Percentiles rank a stretch among this genome's conserved stretches.
These are phyloP conservation scores for Ridgeia piscesae DNA, from an alignment of 1,140 invertebrate genomes.

Conservation along the genomic window DNA sequence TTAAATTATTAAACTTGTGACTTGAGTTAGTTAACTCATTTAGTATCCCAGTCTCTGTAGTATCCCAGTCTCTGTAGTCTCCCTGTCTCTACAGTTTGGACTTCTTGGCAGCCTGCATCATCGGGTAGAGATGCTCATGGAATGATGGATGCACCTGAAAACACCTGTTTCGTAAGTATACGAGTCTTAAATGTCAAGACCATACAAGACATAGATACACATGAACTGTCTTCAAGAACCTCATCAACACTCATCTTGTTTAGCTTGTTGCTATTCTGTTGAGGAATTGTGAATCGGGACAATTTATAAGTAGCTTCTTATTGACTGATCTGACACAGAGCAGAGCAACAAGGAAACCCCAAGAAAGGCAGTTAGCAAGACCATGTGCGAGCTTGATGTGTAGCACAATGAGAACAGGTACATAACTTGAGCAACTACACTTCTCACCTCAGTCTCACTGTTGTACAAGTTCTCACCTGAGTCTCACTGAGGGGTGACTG, in stretches of 20 bases:
- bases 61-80: background rate
- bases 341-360: no score
- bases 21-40: background rate
- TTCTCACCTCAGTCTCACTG: no score
- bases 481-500: no score
- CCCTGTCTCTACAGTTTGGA: background rate
- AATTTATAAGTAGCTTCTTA: no score
- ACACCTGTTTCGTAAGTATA: background rate
- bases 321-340: no score
- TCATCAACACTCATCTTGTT: background rate
- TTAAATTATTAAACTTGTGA: no score
- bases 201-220: background rate
- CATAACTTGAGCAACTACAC: no score
- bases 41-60: background rate
- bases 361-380: no score
- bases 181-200: background rate
- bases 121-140: slow-evolving; percentile 32
- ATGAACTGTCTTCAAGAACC: background rate
- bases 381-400: no score
- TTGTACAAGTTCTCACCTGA: background rate
- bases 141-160: slow-evolving; percentile 32
- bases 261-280: no score
- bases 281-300: no score
- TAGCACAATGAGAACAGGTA: no score
- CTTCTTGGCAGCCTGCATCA: slow-evolving; percentile 25